Base-by-base conservation (phyloP, 2,888 invertebrate species). In the Melieria omissa region DNA sequence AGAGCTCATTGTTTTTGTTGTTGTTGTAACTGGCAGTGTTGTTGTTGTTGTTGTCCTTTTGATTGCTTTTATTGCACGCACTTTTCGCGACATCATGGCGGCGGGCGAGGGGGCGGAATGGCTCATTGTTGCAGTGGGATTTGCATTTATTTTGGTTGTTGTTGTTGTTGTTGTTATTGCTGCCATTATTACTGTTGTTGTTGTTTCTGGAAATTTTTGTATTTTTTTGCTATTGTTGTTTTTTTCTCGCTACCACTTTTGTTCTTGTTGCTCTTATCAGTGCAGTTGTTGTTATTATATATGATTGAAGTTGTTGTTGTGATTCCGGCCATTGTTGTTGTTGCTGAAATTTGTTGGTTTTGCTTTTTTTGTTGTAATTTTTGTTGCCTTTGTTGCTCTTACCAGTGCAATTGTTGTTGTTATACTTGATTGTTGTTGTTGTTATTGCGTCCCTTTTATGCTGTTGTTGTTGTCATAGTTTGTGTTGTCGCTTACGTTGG, bases 51-150 rank as follows among this genome's bases (percentile, higher is more conserved):
- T 61, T 60, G 52, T 67, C 61, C 61, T 67, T 60, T 67, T 67
- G 49, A 67, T 67, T 67, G 67, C 60, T 67, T 61, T 49, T 29
- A 67, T 60, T 67, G 67, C 67, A 67, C 67, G 67, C 67, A 67
- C 67, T 67, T 67, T 67, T 67, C 60, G 49, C 67, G 60, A 46
- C 52, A 55, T 45, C 14, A 14, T 41, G 49, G 0, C 14, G 44
- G 0, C 1, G 1, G 29, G 2, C 3, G 29, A 29, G 29, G 29
- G 29, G 29, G 29, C 29, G 29, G 29, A 29, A 29, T 29, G 29
- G 29, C 2, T 29, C 29, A 29, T 29, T 29, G 29, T 29, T 29
- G 29, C 29, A 29, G 29, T 29, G 29, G 29, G 29, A 29, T 29
- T 29, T 29, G 29, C 29, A 29, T 29, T 29, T 29, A 29, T 2